Evolutionary conservation across 2,888 invertebrate genomes (phyloP).

Genomic region (Pardosa pseudoannulata): DNA sequence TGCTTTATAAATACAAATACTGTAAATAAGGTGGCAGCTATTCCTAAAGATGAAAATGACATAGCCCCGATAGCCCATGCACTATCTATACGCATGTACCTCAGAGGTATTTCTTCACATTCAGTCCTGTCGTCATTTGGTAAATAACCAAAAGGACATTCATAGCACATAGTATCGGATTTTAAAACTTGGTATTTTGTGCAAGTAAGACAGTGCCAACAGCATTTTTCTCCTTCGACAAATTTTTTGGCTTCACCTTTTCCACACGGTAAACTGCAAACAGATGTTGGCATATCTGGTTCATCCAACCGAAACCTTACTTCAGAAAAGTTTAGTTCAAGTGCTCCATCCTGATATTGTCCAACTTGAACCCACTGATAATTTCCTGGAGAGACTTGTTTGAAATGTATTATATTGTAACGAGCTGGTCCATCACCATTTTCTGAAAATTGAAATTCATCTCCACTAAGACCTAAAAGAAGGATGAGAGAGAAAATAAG

Average conservation of each 20-base stretch:
- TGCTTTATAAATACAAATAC: slow-evolving; percentile 77
- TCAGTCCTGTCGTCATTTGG: slow-evolving; percentile 86
- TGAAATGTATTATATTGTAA: slow-evolving; percentile 97
- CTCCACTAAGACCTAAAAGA: slow-evolving; percentile 88
- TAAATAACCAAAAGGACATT: slow-evolving; percentile 87
- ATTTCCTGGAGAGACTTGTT: slow-evolving; percentile 84
- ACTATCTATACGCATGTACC: slow-evolving; percentile 81
- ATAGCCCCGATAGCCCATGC: slow-evolving; percentile 96
- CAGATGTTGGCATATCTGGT: slow-evolving; percentile 85
- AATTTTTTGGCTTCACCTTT: slow-evolving; percentile 93
- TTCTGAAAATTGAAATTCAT: slow-evolving; percentile 91
- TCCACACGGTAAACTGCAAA: slow-evolving; percentile 92
- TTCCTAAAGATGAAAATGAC: slow-evolving; percentile 80
- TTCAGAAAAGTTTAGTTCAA: slow-evolving; percentile 82
- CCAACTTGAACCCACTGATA: slow-evolving; percentile 93
- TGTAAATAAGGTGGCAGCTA: slow-evolving; percentile 77
- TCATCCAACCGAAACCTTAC: slow-evolving; percentile 71
- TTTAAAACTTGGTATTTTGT: slow-evolving; percentile 88
- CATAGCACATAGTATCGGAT: slow-evolving; percentile 89
- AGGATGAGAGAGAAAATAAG: too few species aligned
- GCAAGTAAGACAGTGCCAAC: slow-evolving; percentile 96
- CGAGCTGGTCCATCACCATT: slow-evolving; percentile 96
- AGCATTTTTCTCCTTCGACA: slow-evolving; percentile 94
- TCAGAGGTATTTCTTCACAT: slow-evolving; percentile 79
- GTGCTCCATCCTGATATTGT: slow-evolving; percentile 88